Base-by-base conservation (phyloP, 2,797 vertebrate genomes). In the Anguilla megastoma region DNA sequence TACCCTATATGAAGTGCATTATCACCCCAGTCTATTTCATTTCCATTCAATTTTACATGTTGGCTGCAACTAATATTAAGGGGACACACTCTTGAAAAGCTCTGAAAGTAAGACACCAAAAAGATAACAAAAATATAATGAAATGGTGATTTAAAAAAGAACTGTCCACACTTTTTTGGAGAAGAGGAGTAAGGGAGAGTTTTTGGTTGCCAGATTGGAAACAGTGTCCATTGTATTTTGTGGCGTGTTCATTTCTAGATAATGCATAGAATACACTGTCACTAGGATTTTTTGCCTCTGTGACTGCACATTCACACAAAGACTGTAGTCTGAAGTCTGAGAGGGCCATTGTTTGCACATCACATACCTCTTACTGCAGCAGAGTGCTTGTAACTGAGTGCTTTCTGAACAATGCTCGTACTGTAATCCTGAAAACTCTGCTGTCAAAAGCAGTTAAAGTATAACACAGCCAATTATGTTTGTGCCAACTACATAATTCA, bases 331-430 rank as follows among this genome's bases (percentile, higher is more conserved):
- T 79, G 27, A 71, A 63, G 82, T 86, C 63, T 88, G 79, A 88
- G 87, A 74, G 71, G 90, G 45, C 84, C 90, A 90, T 89, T 90
- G 90, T 90, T 90, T 87, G 66, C 76, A 33, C 69, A n/a, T 76
- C 87, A 87, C 87, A 89, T 76, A 84, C 87, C 85, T 89, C 54
- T 63, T 74, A 76, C 76, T 21, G 88, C 90, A 85, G 24, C 71
- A 9, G 86, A 87, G 87, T 84, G 30, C 45, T 85, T 83, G 41
- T n/a, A 50, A 48, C 45, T n/a, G 41, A 50, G 79, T n/a, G 79
- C 79, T 71, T 69, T 84, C 79, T 10, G 52, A 87, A 90, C 90
- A 90, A 89, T 87, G 87, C 76, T 84, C 2, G 12, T 87, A 87
- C 83, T 90, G 90, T 88, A 79, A 87, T 74, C 56, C 89, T 74